Evolutionary conservation across 2,113 vertebrate species (phyloP).

Genomic region (Loxodonta africana): DNA sequence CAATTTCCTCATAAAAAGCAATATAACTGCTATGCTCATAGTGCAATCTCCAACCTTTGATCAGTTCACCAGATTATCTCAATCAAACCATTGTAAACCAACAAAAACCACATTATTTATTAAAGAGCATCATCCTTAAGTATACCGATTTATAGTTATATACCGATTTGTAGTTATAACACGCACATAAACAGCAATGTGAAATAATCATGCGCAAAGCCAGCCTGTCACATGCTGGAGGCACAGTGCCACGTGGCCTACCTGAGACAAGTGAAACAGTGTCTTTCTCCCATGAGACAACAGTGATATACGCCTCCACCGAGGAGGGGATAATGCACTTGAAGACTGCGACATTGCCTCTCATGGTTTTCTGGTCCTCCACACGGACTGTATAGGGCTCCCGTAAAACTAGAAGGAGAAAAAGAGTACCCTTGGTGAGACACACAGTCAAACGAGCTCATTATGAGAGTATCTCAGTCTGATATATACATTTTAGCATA

Average conservation of each 20-base stretch:
- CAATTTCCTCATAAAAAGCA: constrained; percentile 45
- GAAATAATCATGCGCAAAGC: not conserved
- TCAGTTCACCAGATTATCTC: not conserved
- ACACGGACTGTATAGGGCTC: constrained; percentile 99
- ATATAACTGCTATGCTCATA: not conserved
- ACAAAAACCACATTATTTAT: constrained; percentile 1
- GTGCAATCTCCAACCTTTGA: not conserved
- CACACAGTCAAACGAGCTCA: fast-evolving
- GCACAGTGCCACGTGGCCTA: constrained; percentile 84
- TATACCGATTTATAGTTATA: not conserved
- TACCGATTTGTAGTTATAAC: not conserved
- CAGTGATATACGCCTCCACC: constrained; percentile 98
- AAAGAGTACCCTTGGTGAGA: not conserved
- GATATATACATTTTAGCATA: fast-evolving
- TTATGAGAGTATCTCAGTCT: fast-evolving
- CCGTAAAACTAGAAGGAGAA: constrained; percentile 93
- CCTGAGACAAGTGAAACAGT: constrained; percentile 99
- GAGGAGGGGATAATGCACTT: constrained; percentile 99
- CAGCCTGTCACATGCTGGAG: not conserved
- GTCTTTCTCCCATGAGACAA: constrained; percentile 99
- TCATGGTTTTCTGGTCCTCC: constrained; percentile 99
- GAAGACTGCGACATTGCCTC: constrained; percentile 99
- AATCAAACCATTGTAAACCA: not conserved
- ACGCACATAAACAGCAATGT: not conserved
- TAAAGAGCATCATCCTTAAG: not conserved